Percentiles rank a stretch among this genome's conserved stretches.
These are phyloP conservation scores for Tuberolachnus salignus DNA, from an alignment of 2,888 invertebrate genomes.

Conservation along the genomic window DNA sequence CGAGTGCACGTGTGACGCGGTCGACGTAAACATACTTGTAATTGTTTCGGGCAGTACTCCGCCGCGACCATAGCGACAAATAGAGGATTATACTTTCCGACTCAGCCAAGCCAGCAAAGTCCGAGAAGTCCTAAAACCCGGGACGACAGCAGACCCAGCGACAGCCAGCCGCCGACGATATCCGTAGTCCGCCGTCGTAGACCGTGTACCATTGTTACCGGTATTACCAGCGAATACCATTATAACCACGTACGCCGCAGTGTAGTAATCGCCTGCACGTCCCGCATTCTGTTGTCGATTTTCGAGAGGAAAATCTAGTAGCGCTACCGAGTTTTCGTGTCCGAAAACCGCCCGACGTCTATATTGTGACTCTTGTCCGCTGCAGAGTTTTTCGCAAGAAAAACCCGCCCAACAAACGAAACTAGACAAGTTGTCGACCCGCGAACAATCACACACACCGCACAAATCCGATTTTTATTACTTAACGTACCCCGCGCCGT, in stretches of 20 bases:
- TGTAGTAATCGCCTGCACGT: neutral
- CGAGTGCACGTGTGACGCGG: conserved; percentile 56
- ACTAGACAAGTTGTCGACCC: conserved; percentile 59
- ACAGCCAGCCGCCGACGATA: neutral
- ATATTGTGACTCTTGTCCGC: conserved; percentile 41
- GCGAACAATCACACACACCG: conserved; percentile 34
- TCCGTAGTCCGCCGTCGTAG: neutral
- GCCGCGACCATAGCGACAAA: conserved; percentile 41
- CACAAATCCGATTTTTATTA: neutral
- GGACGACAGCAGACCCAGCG: too few relatives aligned
- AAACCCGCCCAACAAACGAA: conserved; percentile 50
- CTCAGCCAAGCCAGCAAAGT: conserved; percentile 14
- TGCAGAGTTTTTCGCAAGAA: conserved; percentile 21
- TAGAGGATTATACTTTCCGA: conserved; percentile 46
- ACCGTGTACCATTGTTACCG: neutral
- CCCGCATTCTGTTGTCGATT: conserved; percentile 40
- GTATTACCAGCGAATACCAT: too few relatives aligned
- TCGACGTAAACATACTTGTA: conserved; percentile 59
- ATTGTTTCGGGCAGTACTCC: conserved; percentile 57
- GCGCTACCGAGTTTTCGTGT: neutral
- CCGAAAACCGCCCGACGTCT: neutral
- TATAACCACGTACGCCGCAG: too few relatives aligned
- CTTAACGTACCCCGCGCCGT: too few relatives aligned
- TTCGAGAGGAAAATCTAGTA: conserved; percentile 45
- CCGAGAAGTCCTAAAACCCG: conserved; percentile 49